These are phyloP conservation scores for Zophobas morio DNA, from an alignment of 1,140 invertebrate species.

Conservation along the genomic window DNA sequence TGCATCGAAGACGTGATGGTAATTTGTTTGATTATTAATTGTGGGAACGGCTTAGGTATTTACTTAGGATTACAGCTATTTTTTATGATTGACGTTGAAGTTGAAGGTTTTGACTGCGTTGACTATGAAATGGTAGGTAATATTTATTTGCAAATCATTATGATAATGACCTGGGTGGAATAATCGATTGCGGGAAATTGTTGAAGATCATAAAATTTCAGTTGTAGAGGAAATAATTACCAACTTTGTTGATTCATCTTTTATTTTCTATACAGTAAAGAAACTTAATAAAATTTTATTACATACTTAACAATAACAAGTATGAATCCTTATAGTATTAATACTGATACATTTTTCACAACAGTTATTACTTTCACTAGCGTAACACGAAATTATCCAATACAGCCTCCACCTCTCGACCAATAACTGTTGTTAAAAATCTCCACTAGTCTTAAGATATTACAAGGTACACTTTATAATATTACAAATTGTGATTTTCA, in stretches of 20 bases:
- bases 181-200: too few species aligned
- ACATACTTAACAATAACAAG: constrained; percentile 43
- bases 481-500: constrained; percentile 12
- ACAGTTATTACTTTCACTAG: constrained; percentile 34
- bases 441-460: constrained; percentile 10
- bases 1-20: not conserved
- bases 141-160: too few species aligned
- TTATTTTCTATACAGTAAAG: constrained; percentile 42
- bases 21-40: constrained; percentile 24
- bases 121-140: too few species aligned
- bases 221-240: too few species aligned
- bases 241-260: constrained; percentile 11
- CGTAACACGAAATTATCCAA: constrained; percentile 42
- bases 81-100: not conserved
- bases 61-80: not conserved
- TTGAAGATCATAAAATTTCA: too few species aligned
- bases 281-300: constrained; percentile 30
- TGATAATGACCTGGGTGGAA: too few species aligned
- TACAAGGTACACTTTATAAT: constrained; percentile 37
- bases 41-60: not conserved
- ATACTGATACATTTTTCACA: constrained; percentile 40
- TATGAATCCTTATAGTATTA: constrained; percentile 38
- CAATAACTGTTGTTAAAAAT: constrained; percentile 39
- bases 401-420: not conserved
- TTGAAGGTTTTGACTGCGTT: too few species aligned